phyloP scores from a whole-genome alignment of 2,888 invertebrate species.

The Schizaphis graminum region DNA sequence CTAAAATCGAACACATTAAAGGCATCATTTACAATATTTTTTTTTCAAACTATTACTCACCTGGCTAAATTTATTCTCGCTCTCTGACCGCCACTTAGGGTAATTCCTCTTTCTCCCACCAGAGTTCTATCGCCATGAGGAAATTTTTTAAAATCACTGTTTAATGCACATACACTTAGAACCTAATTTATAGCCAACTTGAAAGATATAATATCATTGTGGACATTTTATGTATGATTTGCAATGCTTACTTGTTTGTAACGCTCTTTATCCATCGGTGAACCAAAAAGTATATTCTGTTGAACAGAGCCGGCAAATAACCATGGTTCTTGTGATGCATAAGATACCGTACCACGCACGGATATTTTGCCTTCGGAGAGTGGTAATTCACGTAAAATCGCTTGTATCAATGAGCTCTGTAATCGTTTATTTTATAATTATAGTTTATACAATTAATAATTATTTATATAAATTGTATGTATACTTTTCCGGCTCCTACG shows the following conservation, averaged over 20 bases:
- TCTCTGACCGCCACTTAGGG: neutral
- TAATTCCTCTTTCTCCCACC: constrained; percentile 76
- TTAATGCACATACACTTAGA: constrained; percentile 80
- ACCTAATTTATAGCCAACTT: constrained; percentile 72
- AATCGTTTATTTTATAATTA: neutral
- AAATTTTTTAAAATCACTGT: constrained; percentile 81
- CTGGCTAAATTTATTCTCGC: constrained; percentile 77
- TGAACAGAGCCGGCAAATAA: constrained; percentile 85
- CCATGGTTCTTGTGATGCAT: constrained; percentile 92
- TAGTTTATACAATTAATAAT: constrained; percentile 68
- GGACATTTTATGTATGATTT: neutral
- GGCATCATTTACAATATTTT: neutral
- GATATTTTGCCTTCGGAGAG: constrained; percentile 76
- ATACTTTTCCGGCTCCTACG: constrained; percentile 69
- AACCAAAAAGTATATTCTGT: constrained; percentile 94
- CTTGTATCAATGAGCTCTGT: constrained; percentile 79
- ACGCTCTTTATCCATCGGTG: constrained; percentile 78
- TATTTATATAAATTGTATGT: constrained; percentile 82
- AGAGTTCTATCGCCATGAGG: constrained; percentile 86
- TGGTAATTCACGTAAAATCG: constrained; percentile 83
- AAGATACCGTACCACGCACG: constrained; percentile 81
- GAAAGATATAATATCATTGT: constrained; percentile 9
- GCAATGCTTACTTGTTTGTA: constrained; percentile 75
- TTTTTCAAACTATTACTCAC: constrained; percentile 67
- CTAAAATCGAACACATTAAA: constrained; percentile 71